A percentile compares a stretch with the other conserved stretches of the same genome.
Conservation (phyloP, 2,888 invertebrate genomes). For the Apantesis nais region DNA sequence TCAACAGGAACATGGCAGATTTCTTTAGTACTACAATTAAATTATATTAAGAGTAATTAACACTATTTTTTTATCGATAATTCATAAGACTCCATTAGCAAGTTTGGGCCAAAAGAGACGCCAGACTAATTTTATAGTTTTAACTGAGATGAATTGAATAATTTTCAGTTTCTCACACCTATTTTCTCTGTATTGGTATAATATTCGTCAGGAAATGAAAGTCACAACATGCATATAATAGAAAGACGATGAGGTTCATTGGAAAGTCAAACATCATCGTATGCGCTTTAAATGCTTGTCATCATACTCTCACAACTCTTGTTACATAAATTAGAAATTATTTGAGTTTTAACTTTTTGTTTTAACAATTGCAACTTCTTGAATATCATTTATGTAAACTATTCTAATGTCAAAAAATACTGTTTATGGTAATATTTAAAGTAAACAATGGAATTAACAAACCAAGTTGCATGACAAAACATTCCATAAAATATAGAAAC, state of each 20-base stretch:
- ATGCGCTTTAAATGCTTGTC: conserved; percentile 50
- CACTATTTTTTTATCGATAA: no score
- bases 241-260: conserved; percentile 46
- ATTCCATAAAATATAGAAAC: neutral
- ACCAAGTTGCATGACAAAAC: neutral
- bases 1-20: no score
- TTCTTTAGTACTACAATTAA: no score
- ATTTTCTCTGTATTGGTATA: neutral
- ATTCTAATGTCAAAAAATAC: neutral
- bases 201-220: conserved; percentile 14
- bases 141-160: no score
- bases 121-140: no score
- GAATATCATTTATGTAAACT: neutral
- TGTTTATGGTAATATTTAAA: neutral
- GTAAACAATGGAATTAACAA: neutral
- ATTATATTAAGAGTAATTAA: no score
- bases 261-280: conserved; percentile 52
- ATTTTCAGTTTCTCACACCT: neutral
- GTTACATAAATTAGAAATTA: conserved; percentile 46
- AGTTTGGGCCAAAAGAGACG: no score
- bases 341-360: conserved; percentile 21
- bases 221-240: conserved; percentile 39
- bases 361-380: neutral
- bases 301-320: conserved; percentile 37
- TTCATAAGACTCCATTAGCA: no score